Base-by-base conservation (phyloP, 2,797 vertebrate genomes). In the Anguilla pacifica region DNA sequence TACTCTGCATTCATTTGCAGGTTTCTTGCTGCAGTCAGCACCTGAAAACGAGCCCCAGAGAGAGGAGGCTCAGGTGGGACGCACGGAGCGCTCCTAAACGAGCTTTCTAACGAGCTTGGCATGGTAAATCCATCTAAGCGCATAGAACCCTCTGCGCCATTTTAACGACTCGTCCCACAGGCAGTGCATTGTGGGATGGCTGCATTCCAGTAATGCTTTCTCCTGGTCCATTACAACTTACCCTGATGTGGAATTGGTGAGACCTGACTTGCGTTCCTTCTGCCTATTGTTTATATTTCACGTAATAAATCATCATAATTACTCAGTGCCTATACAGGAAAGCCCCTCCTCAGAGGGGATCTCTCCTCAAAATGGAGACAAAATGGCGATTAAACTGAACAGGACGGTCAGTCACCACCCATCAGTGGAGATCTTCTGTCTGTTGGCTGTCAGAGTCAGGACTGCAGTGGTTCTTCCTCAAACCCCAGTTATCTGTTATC, bases 401-500 rank as follows among this genome's bases (percentile, higher is more conserved):
- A n/a, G 7, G 39, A 79, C 70, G 15, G 28, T 35, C 28, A 74
- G 28, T 35, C 70, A 13, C 6, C 28, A 0, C 31, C 70, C 2
- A 35, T 74, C 28, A 74, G 15, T 35, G 70, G 10, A 15, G 70
- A 35, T 74, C 13, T 35, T 31, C 70, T 4, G 28, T 31, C 70
- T 11, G 2, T 0, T 6, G 61, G 61, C 61, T 9, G 70, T 74
- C 15, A 13, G 28, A 3, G 31, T 74, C 70, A 74, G 70, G 39
- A 74, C 28, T 13, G 28, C 70, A 31, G 67, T n/a, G 6, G 91
- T 92, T 91, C 93, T 93, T 94, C 92, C 94, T 93, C 94, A 92
- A 94, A 95, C 93, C 93, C 90, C 89, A 61, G 93, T 55, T 95
- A 95, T 95, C 91, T 93, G 91, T 95, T 91, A 93, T 83, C 83